phyloP scores from a whole-genome alignment of 2,797 vertebrate species.

The Microctenopoma lineatum region DNA sequence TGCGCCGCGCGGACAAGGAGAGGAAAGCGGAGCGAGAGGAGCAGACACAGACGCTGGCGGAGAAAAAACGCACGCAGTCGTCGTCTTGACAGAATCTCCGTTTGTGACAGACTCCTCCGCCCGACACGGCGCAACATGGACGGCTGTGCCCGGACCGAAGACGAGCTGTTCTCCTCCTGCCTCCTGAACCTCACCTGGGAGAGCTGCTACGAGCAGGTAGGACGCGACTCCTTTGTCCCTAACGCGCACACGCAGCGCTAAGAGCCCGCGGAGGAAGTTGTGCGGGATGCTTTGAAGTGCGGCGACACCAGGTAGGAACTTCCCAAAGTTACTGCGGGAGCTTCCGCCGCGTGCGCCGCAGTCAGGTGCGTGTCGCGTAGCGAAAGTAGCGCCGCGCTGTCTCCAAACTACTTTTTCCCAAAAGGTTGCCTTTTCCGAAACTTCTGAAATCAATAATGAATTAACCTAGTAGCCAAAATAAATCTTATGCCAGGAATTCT shows the following conservation, averaged over 20 bases:
- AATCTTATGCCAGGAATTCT: constrained; percentile 62
- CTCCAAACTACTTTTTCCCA: constrained; percentile 52
- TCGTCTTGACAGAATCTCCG: constrained; percentile 32
- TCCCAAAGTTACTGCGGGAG: constrained; percentile 25
- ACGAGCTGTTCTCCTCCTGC: constrained; percentile 90
- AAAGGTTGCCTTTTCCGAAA: constrained; percentile 48
- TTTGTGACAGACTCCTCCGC: constrained; percentile 22
- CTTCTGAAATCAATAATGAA: constrained; percentile 79
- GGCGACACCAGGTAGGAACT: constrained; percentile 37
- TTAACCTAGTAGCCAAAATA: constrained; percentile 72
- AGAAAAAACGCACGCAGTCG: constrained; percentile 20
- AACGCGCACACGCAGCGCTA: too few relatives aligned
- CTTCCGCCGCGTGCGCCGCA: too few relatives aligned
- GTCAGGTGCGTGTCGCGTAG: background rate
- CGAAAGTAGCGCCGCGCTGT: constrained; percentile 44
- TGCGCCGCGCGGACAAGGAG: constrained; percentile 67
- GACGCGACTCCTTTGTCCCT: constrained; percentile 18
- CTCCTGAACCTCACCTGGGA: constrained; percentile 95
- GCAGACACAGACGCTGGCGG: too few relatives aligned
- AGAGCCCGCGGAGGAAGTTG: background rate
- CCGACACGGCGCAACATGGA: constrained; percentile 86
- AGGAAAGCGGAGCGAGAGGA: constrained; percentile 4
- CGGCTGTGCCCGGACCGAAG: constrained; percentile 90
- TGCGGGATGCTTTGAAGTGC: background rate
- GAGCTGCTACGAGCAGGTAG: constrained; percentile 93